These are phyloP conservation scores for Nyleta sp. DNA, from an alignment of 2,888 invertebrate species.

Conservation along the genomic window DNA sequence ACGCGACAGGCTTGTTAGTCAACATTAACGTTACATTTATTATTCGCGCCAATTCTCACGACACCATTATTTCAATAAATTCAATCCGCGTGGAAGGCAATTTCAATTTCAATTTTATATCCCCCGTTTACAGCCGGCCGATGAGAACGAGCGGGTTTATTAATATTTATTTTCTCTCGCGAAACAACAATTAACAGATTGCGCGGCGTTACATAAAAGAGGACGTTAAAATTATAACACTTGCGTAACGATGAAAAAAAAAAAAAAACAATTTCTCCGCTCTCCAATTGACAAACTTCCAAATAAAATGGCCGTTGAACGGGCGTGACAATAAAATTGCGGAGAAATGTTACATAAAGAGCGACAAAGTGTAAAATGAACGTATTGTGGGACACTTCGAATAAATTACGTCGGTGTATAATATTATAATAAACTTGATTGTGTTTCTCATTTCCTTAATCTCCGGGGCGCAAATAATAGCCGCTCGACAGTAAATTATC, in stretches of 20 bases:
- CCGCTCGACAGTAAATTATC: constrained; percentile 62
- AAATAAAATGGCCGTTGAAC: constrained; percentile 46
- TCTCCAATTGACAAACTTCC: constrained; percentile 37
- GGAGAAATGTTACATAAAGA: constrained; percentile 47
- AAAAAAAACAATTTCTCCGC: too few relatives aligned
- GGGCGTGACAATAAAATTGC: constrained; percentile 30
- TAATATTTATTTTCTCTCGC: constrained; percentile 4
- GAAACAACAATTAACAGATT: constrained; percentile 12
- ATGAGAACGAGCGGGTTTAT: neutral
- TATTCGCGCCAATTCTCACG: constrained; percentile 20
- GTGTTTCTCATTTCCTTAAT: constrained; percentile 63
- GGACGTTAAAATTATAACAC: neutral
- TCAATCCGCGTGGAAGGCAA: neutral
- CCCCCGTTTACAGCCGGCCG: neutral
- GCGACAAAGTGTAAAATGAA: constrained; percentile 44
- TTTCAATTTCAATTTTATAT: neutral
- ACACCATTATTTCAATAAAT: constrained; percentile 13
- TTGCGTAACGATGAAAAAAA: constrained; percentile 15
- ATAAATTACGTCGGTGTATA: constrained; percentile 53
- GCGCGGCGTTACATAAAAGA: constrained; percentile 12
- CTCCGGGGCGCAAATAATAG: constrained; percentile 58
- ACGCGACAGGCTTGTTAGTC: constrained; percentile 1
- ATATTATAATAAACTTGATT: constrained; percentile 62
- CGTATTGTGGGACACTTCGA: constrained; percentile 45
- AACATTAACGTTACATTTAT: constrained; percentile 20